These are phyloP conservation scores for Synergus gifuensis DNA, from an alignment of 2,888 invertebrate species.

Conservation along the genomic window DNA sequence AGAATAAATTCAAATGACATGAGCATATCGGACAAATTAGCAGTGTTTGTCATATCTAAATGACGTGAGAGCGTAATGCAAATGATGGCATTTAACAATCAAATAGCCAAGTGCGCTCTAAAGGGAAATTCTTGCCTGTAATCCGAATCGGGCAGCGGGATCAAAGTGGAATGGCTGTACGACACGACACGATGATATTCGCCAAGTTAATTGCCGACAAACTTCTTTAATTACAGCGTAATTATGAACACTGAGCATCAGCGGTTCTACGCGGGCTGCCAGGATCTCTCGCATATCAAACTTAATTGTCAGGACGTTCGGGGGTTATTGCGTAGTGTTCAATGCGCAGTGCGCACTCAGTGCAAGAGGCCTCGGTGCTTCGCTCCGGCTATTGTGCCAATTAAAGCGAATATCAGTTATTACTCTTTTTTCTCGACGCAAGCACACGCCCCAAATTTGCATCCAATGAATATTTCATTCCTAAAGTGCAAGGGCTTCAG, in stretches of 20 bases:
- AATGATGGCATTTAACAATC: slow-evolving; percentile 37
- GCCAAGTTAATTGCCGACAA: slow-evolving; percentile 72
- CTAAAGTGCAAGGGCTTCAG: slow-evolving; percentile 43
- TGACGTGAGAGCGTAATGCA: slow-evolving; percentile 40
- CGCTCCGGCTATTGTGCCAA: slow-evolving; percentile 67
- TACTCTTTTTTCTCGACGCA: slow-evolving; percentile 66
- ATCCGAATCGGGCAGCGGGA: slow-evolving; percentile 42
- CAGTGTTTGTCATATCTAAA: slow-evolving; percentile 30
- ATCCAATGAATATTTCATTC: slow-evolving; percentile 70
- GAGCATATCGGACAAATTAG: neutral
- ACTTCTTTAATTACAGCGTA: slow-evolving; percentile 74
- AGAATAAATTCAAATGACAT: neutral
- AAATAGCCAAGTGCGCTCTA: neutral
- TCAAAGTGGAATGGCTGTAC: slow-evolving; percentile 45
- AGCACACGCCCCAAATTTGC: slow-evolving; percentile 67
- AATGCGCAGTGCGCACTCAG: slow-evolving; percentile 8
- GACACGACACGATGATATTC: slow-evolving; percentile 66
- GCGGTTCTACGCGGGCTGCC: slow-evolving; percentile 54
- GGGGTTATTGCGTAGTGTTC: slow-evolving; percentile 36
- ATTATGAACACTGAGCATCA: slow-evolving; percentile 63
- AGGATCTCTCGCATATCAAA: slow-evolving; percentile 68
- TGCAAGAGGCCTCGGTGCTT: slow-evolving; percentile 43
- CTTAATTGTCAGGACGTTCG: slow-evolving; percentile 66
- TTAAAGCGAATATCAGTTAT: slow-evolving; percentile 73
- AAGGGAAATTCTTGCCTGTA: slow-evolving; percentile 32